Percentiles rank a stretch among this genome's conserved stretches.
These are phyloP conservation scores for Lytechinus variegatus DNA, from an alignment of 35 echinoderm and acorn worm genomes.

Conservation along the genomic window DNA sequence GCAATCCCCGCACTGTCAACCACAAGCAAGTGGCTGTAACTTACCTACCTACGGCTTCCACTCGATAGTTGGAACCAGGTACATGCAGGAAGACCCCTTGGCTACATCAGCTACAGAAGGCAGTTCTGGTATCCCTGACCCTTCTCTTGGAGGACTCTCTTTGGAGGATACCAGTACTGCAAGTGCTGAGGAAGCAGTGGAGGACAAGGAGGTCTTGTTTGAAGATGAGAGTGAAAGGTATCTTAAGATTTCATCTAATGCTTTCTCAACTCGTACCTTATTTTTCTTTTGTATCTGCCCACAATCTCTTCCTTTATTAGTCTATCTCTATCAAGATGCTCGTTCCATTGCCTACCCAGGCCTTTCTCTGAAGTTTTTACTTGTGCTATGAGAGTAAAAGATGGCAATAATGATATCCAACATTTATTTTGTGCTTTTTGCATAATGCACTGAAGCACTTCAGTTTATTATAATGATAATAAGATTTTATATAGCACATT, in stretches of 20 bases:
- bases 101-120: neutral
- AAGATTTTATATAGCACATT: too few relatives aligned
- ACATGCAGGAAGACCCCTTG: neutral
- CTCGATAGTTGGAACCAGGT: neutral
- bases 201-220: neutral
- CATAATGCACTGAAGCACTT: too few relatives aligned
- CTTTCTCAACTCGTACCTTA: neutral
- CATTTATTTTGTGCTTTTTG: too few relatives aligned
- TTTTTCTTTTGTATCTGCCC: neutral
- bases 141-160: neutral
- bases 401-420: too few relatives aligned
- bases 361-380: too few relatives aligned
- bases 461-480: too few relatives aligned
- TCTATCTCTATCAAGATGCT: too few relatives aligned
- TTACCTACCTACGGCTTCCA: neutral
- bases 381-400: too few relatives aligned
- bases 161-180: neutral
- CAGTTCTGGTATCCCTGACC: neutral
- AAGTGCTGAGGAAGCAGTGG: neutral
- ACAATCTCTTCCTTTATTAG: too few relatives aligned
- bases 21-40: neutral
- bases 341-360: too few relatives aligned
- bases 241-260: neutral
- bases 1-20: neutral
- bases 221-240: neutral